phyloP scores from a whole-genome alignment of 2,797 vertebrate species.

The Amphiprion clarkii region DNA sequence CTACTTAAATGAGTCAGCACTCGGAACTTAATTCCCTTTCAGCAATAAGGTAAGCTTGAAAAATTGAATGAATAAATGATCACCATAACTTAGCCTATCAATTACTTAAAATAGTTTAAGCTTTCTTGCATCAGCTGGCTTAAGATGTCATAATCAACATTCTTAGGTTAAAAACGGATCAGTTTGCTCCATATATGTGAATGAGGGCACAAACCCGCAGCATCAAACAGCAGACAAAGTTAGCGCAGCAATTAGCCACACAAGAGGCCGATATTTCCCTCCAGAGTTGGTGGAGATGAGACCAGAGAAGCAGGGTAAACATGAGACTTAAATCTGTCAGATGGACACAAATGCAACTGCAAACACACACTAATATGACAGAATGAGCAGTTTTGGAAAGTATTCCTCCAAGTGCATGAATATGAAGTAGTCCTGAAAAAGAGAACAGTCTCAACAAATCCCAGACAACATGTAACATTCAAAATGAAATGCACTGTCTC shows the following conservation, averaged over 20 bases:
- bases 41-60: not conserved
- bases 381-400: not conserved
- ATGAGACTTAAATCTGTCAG: not conserved
- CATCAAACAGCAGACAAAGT: not conserved
- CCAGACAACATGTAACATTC: not conserved
- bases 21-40: conserved; percentile 1
- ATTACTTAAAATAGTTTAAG: no score
- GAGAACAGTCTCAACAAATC: not conserved
- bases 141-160: not conserved
- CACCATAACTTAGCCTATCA: no score
- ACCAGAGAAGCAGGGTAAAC: not conserved
- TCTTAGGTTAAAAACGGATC: not conserved
- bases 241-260: not conserved
- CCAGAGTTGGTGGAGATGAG: not conserved
- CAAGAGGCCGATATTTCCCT: not conserved
- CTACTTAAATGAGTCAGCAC: conserved; percentile 3
- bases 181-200: not conserved
- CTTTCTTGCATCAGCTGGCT: no score
- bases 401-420: not conserved
- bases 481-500: not conserved
- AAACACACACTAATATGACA: not conserved
- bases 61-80: no score
- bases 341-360: not conserved
- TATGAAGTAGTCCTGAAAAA: not conserved
- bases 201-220: not conserved